These are phyloP conservation scores for Pocota personata DNA, from an alignment of 2,888 invertebrate species.

Conservation along the genomic window DNA sequence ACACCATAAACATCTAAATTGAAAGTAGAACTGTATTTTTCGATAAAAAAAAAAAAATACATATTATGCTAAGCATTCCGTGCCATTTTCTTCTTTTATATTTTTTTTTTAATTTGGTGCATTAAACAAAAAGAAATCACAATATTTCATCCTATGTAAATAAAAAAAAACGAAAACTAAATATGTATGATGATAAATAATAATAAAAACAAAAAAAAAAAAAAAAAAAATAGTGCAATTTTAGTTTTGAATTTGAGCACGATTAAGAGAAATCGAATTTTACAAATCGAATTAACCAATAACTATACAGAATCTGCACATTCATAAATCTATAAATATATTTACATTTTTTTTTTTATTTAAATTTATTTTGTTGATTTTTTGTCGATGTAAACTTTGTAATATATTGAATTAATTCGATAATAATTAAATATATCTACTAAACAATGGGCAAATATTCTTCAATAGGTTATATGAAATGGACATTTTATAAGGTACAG, in stretches of 20 bases:
- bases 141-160: slow-evolving; percentile 62
- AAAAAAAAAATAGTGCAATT: slow-evolving; percentile 60
- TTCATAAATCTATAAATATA: slow-evolving; percentile 14
- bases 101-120: slow-evolving; percentile 13
- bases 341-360: slow-evolving; percentile 19
- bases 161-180: slow-evolving; percentile 36
- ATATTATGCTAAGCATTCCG: slow-evolving; percentile 42
- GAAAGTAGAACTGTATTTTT: not conserved
- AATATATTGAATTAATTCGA: slow-evolving; percentile 40
- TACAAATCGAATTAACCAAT: slow-evolving; percentile 62
- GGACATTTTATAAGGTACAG: slow-evolving; percentile 56
- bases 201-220: too few species aligned
- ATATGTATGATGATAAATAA: not conserved
- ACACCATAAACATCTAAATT: not conserved
- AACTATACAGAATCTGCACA: slow-evolving; percentile 64
- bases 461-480: slow-evolving; percentile 58
- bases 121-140: slow-evolving; percentile 28
- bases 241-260: slow-evolving; percentile 59
- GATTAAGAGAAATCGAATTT: slow-evolving; percentile 65
- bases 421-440: slow-evolving; percentile 31
- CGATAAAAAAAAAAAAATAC: not conserved
- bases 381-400: slow-evolving; percentile 49
- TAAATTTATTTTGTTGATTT: slow-evolving; percentile 40
- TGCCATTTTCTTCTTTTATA: slow-evolving; percentile 44
- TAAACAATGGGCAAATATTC: slow-evolving; percentile 57